Base-by-base conservation (phyloP, 2,797 vertebrate genomes). In the Phataginus tetradactyla region DNA sequence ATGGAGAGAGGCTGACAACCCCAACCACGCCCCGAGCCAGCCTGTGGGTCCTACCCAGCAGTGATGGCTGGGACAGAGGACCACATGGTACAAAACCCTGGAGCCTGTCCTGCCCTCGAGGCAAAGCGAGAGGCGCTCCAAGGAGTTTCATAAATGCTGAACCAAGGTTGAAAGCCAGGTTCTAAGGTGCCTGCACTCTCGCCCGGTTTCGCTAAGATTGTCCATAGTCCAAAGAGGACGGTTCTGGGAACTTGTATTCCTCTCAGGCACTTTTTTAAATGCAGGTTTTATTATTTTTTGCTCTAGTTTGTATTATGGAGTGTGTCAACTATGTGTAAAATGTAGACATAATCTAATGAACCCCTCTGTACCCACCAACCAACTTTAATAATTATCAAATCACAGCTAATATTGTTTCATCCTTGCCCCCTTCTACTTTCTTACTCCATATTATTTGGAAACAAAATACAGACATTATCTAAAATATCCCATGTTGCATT, bases 301-400 rank as follows among this genome's bases (percentile, higher is more conserved):
- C 49, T 90, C 69, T 29, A 34, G 63, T 69, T 69, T 59, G 5
- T 79, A 18, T 75, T 74, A 64, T 69, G 32, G 18, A 87, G 14
- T 88, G 63, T 95, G 53, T 90, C 81, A 94, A 39, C 23, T 37
- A 51, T 88, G 34, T 81, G 37, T 57, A 57, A 84, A 91, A 89
- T 94, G 75, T 63, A 59, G 80, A 57, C 34, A 37, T 20, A 17
- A 68, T 57, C 68, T 53, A 81, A 78, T 37, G 37, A 90, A 63
- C 7, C 3, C 18, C 0, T 91, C n/a, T 25, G n/a, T 63, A 75
- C 12, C 66, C 84, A 49, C 68, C 63, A 81, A 69, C 23, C 29
- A 51, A n/a, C 39, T 92, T 91, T 49, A 93, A n/a, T 4, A 61
- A 37, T 80, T 23, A 74, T 49, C 21, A 77, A 15, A 34, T 75